Evolutionary conservation across 1,140 invertebrate genomes (phyloP), one percentile per base, ranked within the genome.

Genomic region (Euura lappo): DNA sequence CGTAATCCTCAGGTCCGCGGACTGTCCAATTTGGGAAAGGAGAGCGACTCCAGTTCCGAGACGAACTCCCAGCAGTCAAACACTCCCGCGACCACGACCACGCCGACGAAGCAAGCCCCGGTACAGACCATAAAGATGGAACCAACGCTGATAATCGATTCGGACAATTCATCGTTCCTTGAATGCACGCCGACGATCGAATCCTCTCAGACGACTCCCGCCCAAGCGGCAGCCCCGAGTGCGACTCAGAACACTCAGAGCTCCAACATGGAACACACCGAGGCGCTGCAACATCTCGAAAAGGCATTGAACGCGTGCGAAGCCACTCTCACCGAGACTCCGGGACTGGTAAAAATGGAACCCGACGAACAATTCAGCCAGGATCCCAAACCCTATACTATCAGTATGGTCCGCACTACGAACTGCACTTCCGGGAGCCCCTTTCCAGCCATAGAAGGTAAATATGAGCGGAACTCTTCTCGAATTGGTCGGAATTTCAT

Each of bases 371-470:
- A 85, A 44, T 86, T 86, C 71, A 75, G 81, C 69, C 81, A 84
- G 2, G 83, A 85, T 2, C 77, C 81, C 6, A 88, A 87, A 68
- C 86, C 85, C 1, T 88, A 86, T 77, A 85, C 87, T 3, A 87
- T 88, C 71, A 87, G 84, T 78, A 82, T 86, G 79, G 86, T 88
- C 51, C 86, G 83, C 6, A 83, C 78, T 72, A 81, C 80, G 73
- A 86, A 85, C 74, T 87, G 85, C 76, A 86, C 80, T 68, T 83
- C 84, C 7, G 82, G 81, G 60, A 87, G 86, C 76, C 86, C 86
- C 2, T 87, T 86, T 68, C 86, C 86, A 11, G 83, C 85, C 44
- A 86, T 86, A n/a, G 87, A 87, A 88, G 87, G 87, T 88, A 28
- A 28, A 28, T 28, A 28, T 28, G 77, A 83, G 72, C 45, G 68